Percentiles rank a stretch among this genome's conserved stretches.
Evolutionary conservation across 2,888 invertebrate species (phyloP).

Genomic region (Sturmia bella): DNA sequence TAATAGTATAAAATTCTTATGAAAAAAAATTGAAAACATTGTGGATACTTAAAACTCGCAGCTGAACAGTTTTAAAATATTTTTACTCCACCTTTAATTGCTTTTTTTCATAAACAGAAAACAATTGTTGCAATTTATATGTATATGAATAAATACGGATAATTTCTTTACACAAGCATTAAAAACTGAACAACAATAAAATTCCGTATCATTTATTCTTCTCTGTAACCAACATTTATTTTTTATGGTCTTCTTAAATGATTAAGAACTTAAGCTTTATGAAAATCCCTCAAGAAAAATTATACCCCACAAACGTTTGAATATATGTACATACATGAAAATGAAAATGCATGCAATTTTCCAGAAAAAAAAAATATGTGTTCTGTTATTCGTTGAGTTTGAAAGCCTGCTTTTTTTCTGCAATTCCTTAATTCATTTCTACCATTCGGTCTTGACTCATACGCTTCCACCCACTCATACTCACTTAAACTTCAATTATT

Average conservation of each 20-base stretch:
- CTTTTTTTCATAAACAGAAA: background rate
- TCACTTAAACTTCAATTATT: conserved; percentile 58
- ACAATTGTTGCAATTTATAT: conserved; percentile 3
- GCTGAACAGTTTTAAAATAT: background rate
- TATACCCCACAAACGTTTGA: background rate
- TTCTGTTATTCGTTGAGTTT: background rate
- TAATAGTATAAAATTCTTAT: too few relatives aligned
- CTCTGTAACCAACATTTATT: conserved; percentile 16
- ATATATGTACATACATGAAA: too few relatives aligned
- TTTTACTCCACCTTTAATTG: background rate
- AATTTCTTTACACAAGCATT: conserved; percentile 33
- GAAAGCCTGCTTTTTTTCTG: background rate
- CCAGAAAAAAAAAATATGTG: background rate
- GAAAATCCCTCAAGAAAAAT: conserved; percentile 54
- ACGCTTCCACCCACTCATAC: conserved; percentile 8
- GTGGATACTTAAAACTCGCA: too few relatives aligned
- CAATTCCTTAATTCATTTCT: conserved; percentile 9
- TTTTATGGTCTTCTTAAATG: conserved; percentile 47
- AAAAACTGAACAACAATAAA: conserved; percentile 22
- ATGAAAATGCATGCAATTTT: background rate
- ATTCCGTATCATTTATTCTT: conserved; percentile 7
- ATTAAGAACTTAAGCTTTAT: conserved; percentile 57
- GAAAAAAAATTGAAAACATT: too few relatives aligned
- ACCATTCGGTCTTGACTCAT: background rate
- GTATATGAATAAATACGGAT: background rate